A percentile compares a stretch with the other conserved stretches of the same genome.
Evolutionary conservation across 2,113 vertebrate genomes (phyloP).

Genomic region (Choloepus hoffmanni): DNA sequence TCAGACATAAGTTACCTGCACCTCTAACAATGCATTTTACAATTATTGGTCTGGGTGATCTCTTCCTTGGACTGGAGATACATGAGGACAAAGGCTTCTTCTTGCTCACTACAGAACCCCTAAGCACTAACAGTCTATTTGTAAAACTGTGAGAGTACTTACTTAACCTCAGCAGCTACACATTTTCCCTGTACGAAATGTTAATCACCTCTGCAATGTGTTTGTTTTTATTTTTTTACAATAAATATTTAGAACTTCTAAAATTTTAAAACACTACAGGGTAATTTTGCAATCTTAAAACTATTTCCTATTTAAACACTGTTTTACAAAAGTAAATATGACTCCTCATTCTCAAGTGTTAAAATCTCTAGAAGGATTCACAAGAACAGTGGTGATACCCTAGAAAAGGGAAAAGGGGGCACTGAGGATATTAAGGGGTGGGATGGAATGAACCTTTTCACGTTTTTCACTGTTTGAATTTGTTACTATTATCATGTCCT

Average conservation of each 20-base stretch:
- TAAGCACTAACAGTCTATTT: neutral
- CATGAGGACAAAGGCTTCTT: neutral
- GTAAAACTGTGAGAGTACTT: neutral
- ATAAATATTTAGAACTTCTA: neutral
- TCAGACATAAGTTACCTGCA: neutral
- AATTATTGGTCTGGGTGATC: neutral
- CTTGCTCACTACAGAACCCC: too few species aligned
- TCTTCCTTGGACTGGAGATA: neutral
- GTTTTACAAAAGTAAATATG: neutral
- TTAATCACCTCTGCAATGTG: neutral
- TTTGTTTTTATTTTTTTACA: neutral
- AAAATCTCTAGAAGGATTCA: neutral
- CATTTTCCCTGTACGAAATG: neutral
- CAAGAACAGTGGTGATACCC: neutral
- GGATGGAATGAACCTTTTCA: neutral
- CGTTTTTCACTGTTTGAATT: neutral
- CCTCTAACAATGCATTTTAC: constrained; percentile 4
- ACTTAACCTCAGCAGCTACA: neutral
- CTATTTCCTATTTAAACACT: neutral
- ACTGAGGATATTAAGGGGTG: neutral
- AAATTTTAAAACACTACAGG: neutral
- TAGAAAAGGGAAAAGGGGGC: neutral
- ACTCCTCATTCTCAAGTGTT: neutral
- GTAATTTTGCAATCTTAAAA: neutral
- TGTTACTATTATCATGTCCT: neutral